phyloP scores from a whole-genome alignment of 2,113 vertebrate genomes.

The Lutjanus erythropterus region DNA sequence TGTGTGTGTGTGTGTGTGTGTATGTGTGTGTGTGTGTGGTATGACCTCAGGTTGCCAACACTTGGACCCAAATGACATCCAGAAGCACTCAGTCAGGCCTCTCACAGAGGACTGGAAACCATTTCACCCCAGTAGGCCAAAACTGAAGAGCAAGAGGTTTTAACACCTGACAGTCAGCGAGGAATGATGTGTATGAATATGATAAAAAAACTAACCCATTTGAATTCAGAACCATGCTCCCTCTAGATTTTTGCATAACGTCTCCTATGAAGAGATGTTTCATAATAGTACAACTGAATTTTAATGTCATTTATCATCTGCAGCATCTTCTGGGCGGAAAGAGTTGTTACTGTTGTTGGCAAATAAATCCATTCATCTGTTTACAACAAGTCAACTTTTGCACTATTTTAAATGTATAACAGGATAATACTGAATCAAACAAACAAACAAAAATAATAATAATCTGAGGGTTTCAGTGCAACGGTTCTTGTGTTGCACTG shows the following conservation, averaged over 20 bases:
- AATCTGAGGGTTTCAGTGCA: too few relatives aligned
- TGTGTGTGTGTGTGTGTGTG: conserved; percentile 23
- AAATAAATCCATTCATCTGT: too few relatives aligned
- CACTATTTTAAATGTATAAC: too few relatives aligned
- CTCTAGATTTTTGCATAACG: neutral
- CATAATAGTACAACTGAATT: neutral
- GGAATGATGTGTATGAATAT: neutral
- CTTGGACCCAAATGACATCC: conserved; percentile 48
- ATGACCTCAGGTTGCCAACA: conserved; percentile 23
- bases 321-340: too few relatives aligned
- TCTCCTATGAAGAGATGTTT: too few relatives aligned
- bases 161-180: neutral
- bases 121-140: conserved; percentile 36
- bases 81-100: conserved; percentile 39
- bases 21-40: conserved; percentile 28
- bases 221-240: conserved; percentile 1
- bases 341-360: too few relatives aligned
- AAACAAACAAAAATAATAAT: too few relatives aligned
- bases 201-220: neutral
- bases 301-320: neutral
- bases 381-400: too few relatives aligned
- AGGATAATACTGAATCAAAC: neutral
- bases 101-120: conserved; percentile 28
- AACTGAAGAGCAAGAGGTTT: neutral
- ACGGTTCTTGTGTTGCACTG: too few relatives aligned